A percentile compares a stretch with the other conserved stretches of the same genome.
These are phyloP conservation scores for Dioctria rufipes DNA, from an alignment of 2,888 invertebrate genomes.

Conservation along the genomic window DNA sequence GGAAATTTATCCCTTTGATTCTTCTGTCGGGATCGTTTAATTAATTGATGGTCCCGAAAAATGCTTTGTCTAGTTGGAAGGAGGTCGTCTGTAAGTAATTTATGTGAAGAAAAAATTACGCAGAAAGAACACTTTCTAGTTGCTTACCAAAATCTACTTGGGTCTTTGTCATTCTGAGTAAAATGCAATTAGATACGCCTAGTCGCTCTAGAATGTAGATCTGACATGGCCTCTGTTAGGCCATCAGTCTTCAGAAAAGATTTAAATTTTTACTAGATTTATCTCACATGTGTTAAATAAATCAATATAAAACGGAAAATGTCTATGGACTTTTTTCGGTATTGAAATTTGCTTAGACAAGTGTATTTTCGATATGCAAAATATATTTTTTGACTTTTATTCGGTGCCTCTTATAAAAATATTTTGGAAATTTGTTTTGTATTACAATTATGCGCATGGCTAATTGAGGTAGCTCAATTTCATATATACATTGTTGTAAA, in stretches of 20 bases:
- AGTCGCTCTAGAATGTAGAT: background rate
- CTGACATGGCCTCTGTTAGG: background rate
- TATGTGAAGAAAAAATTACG: slow-evolving; percentile 12
- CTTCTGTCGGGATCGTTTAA: slow-evolving; percentile 46
- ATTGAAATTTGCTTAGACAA: too few relatives aligned
- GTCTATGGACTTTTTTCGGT: too few relatives aligned
- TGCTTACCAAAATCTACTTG: background rate
- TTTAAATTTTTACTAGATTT: too few relatives aligned
- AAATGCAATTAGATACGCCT: slow-evolving; percentile 25
- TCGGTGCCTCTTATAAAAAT: too few relatives aligned
- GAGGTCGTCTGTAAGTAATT: slow-evolving; percentile 13
- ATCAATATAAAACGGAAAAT: too few relatives aligned
- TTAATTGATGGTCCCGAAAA: slow-evolving; percentile 48
- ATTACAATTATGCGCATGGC: too few relatives aligned
- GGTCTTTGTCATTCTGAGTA: background rate
- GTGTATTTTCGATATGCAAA: too few relatives aligned
- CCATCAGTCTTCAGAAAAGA: background rate
- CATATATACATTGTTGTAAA: too few relatives aligned
- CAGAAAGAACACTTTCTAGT: background rate
- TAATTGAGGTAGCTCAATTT: too few relatives aligned
- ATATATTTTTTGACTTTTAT: too few relatives aligned
- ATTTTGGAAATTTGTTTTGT: too few relatives aligned
- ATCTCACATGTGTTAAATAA: too few relatives aligned
- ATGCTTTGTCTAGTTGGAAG: slow-evolving; percentile 12
- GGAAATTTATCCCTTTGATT: slow-evolving; percentile 35